Conservation (phyloP, 2,797 vertebrate species). For the Melanotaenia boesemani region DNA sequence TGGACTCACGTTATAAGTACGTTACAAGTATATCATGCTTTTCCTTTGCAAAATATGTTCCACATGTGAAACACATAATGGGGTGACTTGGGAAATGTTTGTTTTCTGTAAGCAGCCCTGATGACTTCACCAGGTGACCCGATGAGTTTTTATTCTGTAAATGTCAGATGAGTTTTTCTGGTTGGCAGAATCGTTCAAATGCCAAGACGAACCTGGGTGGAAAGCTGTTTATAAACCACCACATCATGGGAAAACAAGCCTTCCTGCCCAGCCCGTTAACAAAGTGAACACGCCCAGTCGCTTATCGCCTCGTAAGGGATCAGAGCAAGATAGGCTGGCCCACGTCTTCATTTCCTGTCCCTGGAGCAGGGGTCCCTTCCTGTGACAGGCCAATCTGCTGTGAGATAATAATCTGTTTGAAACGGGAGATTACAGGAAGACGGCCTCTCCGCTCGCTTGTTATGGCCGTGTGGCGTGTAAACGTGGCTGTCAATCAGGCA, state of each 20-base stretch:
- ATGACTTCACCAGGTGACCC: too few relatives aligned
- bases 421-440: conserved; percentile 29
- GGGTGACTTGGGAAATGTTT: too few relatives aligned
- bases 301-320: conserved; percentile 33
- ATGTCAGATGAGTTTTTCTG: neutral
- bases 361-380: conserved; percentile 53
- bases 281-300: conserved; percentile 8
- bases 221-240: conserved; percentile 1
- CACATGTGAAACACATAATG: too few relatives aligned
- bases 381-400: conserved; percentile 51
- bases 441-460: conserved; percentile 17
- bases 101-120: too few relatives aligned
- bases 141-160: too few relatives aligned
- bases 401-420: conserved; percentile 61
- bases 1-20: too few relatives aligned
- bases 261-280: conserved; percentile 53
- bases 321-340: conserved; percentile 40
- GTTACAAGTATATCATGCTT: too few relatives aligned
- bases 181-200: neutral
- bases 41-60: too few relatives aligned
- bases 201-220: neutral
- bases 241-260: conserved; percentile 6
- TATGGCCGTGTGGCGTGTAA: neutral
- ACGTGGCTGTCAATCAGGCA: conserved; percentile 39
- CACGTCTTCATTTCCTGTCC: conserved; percentile 70